Evolutionary conservation across 2,888 invertebrate species (phyloP).

Genomic region (Hipparchia semele): DNA sequence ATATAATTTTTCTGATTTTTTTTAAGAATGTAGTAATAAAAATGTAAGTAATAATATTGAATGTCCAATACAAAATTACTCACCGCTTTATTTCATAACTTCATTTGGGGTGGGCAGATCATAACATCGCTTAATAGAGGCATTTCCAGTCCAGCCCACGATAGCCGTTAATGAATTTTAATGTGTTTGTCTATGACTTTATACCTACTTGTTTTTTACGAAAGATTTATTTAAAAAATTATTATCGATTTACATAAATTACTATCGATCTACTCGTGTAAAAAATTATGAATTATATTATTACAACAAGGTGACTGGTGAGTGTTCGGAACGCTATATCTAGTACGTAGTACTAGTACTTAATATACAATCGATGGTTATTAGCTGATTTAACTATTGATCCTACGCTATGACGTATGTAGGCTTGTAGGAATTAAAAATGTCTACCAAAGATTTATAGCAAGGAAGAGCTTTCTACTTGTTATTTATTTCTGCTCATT

Average conservation of each 20-base stretch:
- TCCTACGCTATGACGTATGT: neutral
- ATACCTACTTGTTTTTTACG: neutral
- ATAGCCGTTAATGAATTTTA: conserved; percentile 12
- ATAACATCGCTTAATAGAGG: conserved; percentile 10
- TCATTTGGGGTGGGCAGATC: conserved; percentile 16
- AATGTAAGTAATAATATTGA: neutral
- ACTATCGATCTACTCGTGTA: too few species aligned
- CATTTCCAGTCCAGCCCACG: conserved; percentile 2
- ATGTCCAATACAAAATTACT: neutral
- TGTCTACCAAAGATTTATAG: conserved; percentile 20
- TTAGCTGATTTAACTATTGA: too few species aligned
- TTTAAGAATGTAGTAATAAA: neutral
- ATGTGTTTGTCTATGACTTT: neutral
- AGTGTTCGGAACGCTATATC: too few species aligned
- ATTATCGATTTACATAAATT: neutral
- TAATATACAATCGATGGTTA: too few species aligned
- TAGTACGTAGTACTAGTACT: too few species aligned
- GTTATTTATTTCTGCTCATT: conserved; percentile 23
- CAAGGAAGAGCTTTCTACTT: conserved; percentile 18
- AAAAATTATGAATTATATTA: too few species aligned
- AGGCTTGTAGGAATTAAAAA: conserved; percentile 5
- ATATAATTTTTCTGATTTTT: too few species aligned
- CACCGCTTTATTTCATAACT: conserved; percentile 2
- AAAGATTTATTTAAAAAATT: neutral
- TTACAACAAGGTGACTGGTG: too few species aligned